Evolutionary conservation across 1,140 invertebrate species (phyloP), one percentile per base, ranked within the genome.

Genomic region (Saccostrea echinata): DNA sequence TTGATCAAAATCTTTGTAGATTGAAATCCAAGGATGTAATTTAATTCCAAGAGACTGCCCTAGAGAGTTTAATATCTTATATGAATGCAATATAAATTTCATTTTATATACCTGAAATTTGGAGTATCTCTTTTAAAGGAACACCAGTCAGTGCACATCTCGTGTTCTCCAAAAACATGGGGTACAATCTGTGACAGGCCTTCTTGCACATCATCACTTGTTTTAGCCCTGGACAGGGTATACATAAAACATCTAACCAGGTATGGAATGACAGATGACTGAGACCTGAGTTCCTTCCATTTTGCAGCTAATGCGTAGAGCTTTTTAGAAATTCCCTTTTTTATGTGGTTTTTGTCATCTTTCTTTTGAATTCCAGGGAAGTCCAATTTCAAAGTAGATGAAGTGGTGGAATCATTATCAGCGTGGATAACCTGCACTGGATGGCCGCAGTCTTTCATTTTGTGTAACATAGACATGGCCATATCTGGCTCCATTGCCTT

Each of bases 311-410:
- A 80, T n/a, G 16, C 27, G 24, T 80, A 33, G 13, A 27, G 27
- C 21, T 57, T 57, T 57, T 57, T 57, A 57, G 55, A 57, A 13
- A 57, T 18, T 16, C 55, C 55, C 13, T 57, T 57, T 21, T 57
- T 86, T 16, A 80, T 51, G 33, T 86, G 85, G 53, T 86, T 86
- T 24, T 53, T 35, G 43, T 86, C 85, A 86, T 86, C 85, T 80
- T 52, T 86, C 51, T 86, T 86, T n/a, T 86, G 24, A 18, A 86
- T 1, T 53, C 80, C 35, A 53, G 43, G 33, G 27, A 86, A 86
- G 30, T 76, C 64, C 64, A 80, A 21, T 80, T 80, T 81, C 12
- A 86, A 18, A 33, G 21, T 86, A 30, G 85, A 35, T 16, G 52
- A 30, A 21, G 85, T 86, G 30, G 85, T 53, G 35, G 85, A 43